Evolutionary conservation across 1,140 invertebrate species (phyloP), one percentile per base, ranked within the genome.

Genomic region (Aphis craccivora): DNA sequence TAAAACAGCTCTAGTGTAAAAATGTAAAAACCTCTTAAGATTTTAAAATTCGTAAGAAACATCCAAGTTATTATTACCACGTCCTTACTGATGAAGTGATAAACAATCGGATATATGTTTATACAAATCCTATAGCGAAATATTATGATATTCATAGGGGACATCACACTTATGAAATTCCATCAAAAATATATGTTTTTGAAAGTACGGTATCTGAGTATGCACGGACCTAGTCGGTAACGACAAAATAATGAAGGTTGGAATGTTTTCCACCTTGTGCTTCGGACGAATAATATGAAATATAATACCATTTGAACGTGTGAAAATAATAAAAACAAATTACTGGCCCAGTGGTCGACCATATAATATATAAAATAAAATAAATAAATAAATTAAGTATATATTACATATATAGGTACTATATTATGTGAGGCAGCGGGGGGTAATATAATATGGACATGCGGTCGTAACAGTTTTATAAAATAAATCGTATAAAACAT

Each of bases 311-410:
- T n/a, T 30, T 30, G 9, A 67, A 11, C n/a, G 60, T 76, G 60
- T 76, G 60, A 76, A n/a, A 76, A 76, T 76, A 76, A n/a, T 76
- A 76, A 76, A 76, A 76, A 76, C n/a, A 76, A 76, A 76, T 76
- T 76, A 76, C 18, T n/a, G n/a, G 30, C 60, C 60, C 60, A 76
- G 30, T n/a, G 60, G 60, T 76, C 60, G n/a, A 14, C n/a, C 30
- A 18, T n/a, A n/a, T 76, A 67, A 67, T 67, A 30, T 67, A 67
- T n/a, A n/a, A 45, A 45, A 11, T 45, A 45, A 45, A 45, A 45
- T 45, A 51, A 51, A 51, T 51, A 51, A 18, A 51, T 51, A 51
- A 18, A 51, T 51, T 20, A 20, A 51, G 11, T 45, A 14, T 67
- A 67, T 67, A 60, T 14, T 11, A 60, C 18, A 20, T n/a, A 20